Evolutionary conservation across 2,113 vertebrate species (phyloP).

Genomic region (Colius striatus): DNA sequence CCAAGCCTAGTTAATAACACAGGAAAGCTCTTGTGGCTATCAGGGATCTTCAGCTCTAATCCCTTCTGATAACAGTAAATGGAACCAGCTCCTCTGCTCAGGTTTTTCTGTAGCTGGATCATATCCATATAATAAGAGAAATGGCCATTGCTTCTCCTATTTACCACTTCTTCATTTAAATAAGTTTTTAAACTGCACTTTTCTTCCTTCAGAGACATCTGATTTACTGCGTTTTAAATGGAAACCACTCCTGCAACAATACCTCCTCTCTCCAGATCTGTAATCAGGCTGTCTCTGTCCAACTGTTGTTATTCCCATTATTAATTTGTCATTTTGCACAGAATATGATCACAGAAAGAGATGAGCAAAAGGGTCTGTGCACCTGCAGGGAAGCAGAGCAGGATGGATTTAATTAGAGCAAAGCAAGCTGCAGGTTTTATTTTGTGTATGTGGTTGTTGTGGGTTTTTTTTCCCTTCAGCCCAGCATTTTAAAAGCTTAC

Average conservation of each 20-base stretch:
- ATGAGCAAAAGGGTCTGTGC: background rate
- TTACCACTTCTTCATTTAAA: conserved; percentile 57
- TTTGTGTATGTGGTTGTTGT: background rate
- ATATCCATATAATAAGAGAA: conserved; percentile 49
- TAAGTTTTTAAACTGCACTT: conserved; percentile 37
- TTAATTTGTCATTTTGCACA: conserved; percentile 59
- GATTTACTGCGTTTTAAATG: conserved; percentile 50
- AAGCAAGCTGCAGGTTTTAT: conserved; percentile 21
- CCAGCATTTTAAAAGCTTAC: conserved; percentile 42
- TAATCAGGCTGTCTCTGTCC: conserved; percentile 50
- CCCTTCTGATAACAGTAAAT: conserved; percentile 65
- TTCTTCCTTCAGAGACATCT: conserved; percentile 19
- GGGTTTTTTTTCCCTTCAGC: background rate
- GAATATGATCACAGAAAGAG: background rate
- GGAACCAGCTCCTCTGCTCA: conserved; percentile 46
- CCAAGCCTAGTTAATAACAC: conserved; percentile 56
- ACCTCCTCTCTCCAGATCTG: conserved; percentile 35
- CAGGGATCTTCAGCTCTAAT: conserved; percentile 61
- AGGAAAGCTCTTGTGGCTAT: conserved; percentile 53
- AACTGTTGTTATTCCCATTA: conserved; percentile 48
- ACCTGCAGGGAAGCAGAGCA: conserved; percentile 17
- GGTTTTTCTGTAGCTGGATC: conserved; percentile 35
- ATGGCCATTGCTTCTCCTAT: conserved; percentile 19
- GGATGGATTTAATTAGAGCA: conserved; percentile 56
- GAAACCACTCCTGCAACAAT: conserved; percentile 46